phyloP scores from a whole-genome alignment of 2,113 vertebrate genomes.

The Laticauda laticaudata region DNA sequence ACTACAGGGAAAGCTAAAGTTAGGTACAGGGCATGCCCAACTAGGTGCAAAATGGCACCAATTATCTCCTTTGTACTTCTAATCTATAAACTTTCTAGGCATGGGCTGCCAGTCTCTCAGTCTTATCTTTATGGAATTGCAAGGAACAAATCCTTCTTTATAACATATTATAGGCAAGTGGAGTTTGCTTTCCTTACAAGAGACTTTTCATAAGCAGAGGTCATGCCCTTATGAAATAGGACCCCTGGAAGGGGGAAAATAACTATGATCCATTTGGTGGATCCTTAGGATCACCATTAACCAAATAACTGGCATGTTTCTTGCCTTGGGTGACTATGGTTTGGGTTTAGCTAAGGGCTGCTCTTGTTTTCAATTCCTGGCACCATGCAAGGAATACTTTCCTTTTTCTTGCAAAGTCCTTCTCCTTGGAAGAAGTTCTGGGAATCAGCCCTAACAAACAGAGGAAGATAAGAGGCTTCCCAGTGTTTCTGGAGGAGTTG shows the following conservation, averaged over 20 bases:
- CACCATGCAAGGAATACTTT: background rate
- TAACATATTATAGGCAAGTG: background rate
- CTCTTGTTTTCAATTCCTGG: background rate
- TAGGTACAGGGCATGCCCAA: background rate
- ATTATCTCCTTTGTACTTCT: background rate
- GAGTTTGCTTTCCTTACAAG: background rate
- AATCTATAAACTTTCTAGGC: background rate
- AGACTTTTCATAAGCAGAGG: background rate
- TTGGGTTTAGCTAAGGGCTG: background rate
- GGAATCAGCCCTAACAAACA: background rate
- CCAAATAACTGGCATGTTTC: background rate
- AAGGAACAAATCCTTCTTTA: background rate
- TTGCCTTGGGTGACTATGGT: background rate
- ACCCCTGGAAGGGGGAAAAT: background rate
- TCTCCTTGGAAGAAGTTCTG: constrained; percentile 9
- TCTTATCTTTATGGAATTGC: background rate
- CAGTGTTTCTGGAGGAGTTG: constrained; percentile 28
- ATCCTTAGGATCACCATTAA: background rate
- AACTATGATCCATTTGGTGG: background rate
- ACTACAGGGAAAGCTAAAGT: background rate
- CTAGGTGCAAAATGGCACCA: background rate
- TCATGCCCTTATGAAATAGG: background rate
- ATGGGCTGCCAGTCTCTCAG: background rate
- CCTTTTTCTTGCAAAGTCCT: background rate
- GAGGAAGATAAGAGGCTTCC: constrained; percentile 22